Conservation (phyloP, 2,797 vertebrate species). For the Falco peregrinus region DNA sequence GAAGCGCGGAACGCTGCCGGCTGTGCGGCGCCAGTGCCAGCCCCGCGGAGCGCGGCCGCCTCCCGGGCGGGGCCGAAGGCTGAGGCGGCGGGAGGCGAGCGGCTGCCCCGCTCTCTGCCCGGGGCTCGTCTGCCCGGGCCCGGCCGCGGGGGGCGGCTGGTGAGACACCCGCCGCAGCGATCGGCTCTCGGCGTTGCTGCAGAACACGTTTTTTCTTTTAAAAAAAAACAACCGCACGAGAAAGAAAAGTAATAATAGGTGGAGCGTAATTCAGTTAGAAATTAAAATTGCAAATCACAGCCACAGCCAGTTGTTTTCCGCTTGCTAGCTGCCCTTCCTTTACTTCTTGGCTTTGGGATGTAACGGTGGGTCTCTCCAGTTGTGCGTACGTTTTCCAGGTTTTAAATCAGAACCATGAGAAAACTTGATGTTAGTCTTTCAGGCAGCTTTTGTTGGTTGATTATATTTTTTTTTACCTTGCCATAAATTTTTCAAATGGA, state of each 20-base stretch:
- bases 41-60: too few relatives aligned
- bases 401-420: constrained; percentile 9
- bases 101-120: accelerated
- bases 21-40: too few relatives aligned
- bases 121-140: neutral
- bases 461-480: neutral
- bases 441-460: neutral
- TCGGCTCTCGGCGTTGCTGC: neutral
- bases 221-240: accelerated
- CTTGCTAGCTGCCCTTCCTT: neutral
- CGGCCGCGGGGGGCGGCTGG: neutral
- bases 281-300: neutral
- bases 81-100: neutral
- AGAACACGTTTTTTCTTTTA: neutral
- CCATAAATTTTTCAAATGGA: neutral
- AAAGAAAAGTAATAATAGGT: accelerated
- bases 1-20: too few relatives aligned
- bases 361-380: neutral
- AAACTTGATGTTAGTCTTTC: neutral
- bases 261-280: neutral
- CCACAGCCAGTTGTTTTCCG: neutral
- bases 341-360: neutral
- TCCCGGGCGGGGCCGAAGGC: neutral
- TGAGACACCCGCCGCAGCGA: accelerated
- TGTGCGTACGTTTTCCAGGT: neutral